These are phyloP conservation scores for Dufourea novaeangliae DNA, from an alignment of 1,140 invertebrate species.

Conservation along the genomic window DNA sequence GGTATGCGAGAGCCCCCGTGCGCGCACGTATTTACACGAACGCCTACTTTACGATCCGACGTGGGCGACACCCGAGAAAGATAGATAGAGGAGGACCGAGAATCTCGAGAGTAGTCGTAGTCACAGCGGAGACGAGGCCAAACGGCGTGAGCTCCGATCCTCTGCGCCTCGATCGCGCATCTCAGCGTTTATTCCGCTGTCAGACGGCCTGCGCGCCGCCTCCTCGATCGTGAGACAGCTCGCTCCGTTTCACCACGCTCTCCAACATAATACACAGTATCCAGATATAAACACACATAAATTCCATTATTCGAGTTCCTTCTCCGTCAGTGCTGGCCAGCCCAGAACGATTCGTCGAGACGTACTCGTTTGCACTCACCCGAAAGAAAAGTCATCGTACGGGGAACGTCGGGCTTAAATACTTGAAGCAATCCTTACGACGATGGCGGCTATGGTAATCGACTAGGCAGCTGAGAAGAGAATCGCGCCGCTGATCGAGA, in stretches of 20 bases:
- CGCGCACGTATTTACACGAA: background rate
- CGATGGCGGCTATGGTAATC: background rate
- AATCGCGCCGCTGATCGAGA: background rate
- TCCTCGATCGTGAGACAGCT: background rate
- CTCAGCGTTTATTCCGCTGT: slow-evolving; percentile 29
- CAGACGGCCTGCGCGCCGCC: slow-evolving; percentile 32
- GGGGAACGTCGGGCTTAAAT: no score
- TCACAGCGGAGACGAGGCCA: background rate
- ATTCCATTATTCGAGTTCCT: no score
- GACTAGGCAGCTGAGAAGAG: no score
- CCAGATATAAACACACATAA: no score
- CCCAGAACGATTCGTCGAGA: no score
- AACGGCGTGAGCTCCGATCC: no score
- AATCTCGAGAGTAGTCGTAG: no score
- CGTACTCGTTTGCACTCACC: slow-evolving; percentile 10
- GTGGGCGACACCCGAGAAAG: background rate
- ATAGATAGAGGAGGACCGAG: background rate
- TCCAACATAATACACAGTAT: no score
- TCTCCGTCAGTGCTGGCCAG: no score
- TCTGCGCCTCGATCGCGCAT: slow-evolving; percentile 39
- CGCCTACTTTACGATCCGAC: background rate
- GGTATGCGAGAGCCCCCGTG: slow-evolving; percentile 14
- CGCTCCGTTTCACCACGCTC: background rate
- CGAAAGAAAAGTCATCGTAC: background rate
- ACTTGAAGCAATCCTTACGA: no score